Conservation (phyloP, 2,888 invertebrate species). For the Zonitis immaculata region DNA sequence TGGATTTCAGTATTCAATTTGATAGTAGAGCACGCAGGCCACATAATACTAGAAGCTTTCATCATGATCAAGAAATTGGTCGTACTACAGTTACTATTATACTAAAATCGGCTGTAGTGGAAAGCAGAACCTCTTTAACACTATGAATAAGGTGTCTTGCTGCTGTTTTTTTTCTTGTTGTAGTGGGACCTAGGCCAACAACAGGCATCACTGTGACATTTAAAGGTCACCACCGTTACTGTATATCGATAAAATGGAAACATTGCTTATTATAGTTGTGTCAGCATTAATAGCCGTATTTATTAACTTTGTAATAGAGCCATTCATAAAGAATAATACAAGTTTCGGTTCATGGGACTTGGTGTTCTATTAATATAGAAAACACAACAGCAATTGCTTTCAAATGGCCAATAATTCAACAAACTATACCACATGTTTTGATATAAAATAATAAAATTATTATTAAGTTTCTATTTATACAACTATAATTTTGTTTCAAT, state of each 20-base stretch:
- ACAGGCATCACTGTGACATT: slow-evolving; percentile 31
- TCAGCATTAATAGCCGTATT: slow-evolving; percentile 20
- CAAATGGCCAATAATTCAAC: neutral
- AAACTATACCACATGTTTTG: neutral
- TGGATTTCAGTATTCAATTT: slow-evolving; percentile 35
- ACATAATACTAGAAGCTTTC: slow-evolving; percentile 31
- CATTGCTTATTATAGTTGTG: slow-evolving; percentile 20
- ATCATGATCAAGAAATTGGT: slow-evolving; percentile 27
- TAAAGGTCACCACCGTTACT: slow-evolving; percentile 38
- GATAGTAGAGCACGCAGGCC: slow-evolving; percentile 30
- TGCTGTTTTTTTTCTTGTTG: slow-evolving; percentile 1
- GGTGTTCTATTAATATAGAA: neutral
- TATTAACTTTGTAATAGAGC: slow-evolving; percentile 18
- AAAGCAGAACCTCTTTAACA: slow-evolving; percentile 18
- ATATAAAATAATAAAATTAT: slow-evolving; percentile 1
- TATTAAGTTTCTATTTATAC: neutral
- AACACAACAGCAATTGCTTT: neutral
- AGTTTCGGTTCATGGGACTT: slow-evolving; percentile 17
- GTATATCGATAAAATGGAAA: slow-evolving; percentile 18
- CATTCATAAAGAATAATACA: slow-evolving; percentile 16
- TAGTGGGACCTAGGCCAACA: slow-evolving; percentile 11
- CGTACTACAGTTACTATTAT: neutral
- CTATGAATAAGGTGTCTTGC: slow-evolving; percentile 21
- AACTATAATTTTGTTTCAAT: neutral
- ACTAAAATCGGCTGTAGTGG: neutral